Evolutionary conservation across 1,140 invertebrate genomes (phyloP).

Genomic region (Zaprionus ornatus): DNA sequence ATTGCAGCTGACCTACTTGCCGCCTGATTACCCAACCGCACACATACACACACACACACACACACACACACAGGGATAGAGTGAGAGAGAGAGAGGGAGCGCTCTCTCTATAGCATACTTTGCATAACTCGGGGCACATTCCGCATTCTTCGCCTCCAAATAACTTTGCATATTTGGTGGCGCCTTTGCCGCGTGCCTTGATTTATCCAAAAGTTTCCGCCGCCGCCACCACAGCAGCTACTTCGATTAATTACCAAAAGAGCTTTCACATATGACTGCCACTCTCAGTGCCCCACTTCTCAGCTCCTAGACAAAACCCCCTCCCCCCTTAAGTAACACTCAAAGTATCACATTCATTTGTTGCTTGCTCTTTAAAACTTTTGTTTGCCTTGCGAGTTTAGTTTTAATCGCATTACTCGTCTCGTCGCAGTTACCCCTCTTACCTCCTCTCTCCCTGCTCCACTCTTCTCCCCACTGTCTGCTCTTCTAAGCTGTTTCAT

Average conservation of each 20-base stretch:
- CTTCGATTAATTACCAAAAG: conserved; percentile 46
- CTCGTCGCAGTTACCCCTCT: conserved; percentile 13
- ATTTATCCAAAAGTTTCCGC: conserved; percentile 64
- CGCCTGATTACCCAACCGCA: conserved; percentile 68
- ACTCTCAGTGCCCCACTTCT: background rate
- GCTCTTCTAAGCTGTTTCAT: conserved; percentile 17
- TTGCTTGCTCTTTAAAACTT: conserved; percentile 57
- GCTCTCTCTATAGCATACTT: conserved; percentile 54
- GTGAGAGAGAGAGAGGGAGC: background rate
- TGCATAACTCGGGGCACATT: conserved; percentile 65
- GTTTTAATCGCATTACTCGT: conserved; percentile 65
- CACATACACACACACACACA: conserved; percentile 10
- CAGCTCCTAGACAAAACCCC: background rate
- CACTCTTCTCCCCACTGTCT: background rate
- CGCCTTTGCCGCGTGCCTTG: conserved; percentile 59
- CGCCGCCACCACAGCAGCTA: conserved; percentile 6
- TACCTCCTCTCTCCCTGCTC: background rate
- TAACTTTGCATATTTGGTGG: conserved; percentile 70
- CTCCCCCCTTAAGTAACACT: background rate
- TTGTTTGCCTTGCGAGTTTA: conserved; percentile 59
- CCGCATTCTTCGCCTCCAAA: conserved; percentile 67
- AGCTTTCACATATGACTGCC: conserved; percentile 28
- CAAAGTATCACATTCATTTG: conserved; percentile 66
- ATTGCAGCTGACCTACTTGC: conserved; percentile 74
- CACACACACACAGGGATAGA: background rate